Base-by-base conservation (phyloP, 1,140 invertebrate genomes). In the Drosophila obscura region DNA sequence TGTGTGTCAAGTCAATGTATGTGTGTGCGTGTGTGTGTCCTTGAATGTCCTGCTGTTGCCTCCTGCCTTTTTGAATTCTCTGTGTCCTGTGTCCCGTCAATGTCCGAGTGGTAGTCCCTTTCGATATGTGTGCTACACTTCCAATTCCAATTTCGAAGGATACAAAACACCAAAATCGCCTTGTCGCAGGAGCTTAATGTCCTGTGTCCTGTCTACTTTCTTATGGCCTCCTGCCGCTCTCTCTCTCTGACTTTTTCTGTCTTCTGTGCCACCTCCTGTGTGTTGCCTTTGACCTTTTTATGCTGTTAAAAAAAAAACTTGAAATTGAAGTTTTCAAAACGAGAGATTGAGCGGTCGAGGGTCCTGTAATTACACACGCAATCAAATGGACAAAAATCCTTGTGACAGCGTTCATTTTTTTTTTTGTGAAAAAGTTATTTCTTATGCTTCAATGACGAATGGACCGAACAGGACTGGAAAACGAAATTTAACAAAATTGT, bases 301-400 rank as follows among this genome's bases (percentile, higher is more conserved):
- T 31, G 31, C 43, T 58, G 52, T 41, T 15, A 48, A 44, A 53
- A 55, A 67, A 55, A 67, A 73, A 77, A 80, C 77, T 85, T 80
- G 66, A 76, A 84, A 85, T 80, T 85, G 81, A 80, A 85, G 77
- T 73, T 39, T 28, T 39, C 35, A 39, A 39, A 39, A 39, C 9
- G 35, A 39, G 35, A 64, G n/a, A 13, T 53, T n/a, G 15, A 9
- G 24, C 16, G 22, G 44, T 26, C 48, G 8, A 41, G 52, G 26
- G 44, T 16, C 59, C 46, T 68, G 81, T 85, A 84, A 84, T 84
- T 84, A 85, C 80, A 84, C 63, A 72, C 62, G 63, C 82, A 80
- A 85, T 85, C 81, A 83, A 85, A 85, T 85, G 77, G 76, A 72
- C 81, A 77, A 80, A 39, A 83, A 76, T 85, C 81, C 82, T 50